phyloP scores from a whole-genome alignment of 1,140 invertebrate species.

The Rhopalosiphum maidis region DNA sequence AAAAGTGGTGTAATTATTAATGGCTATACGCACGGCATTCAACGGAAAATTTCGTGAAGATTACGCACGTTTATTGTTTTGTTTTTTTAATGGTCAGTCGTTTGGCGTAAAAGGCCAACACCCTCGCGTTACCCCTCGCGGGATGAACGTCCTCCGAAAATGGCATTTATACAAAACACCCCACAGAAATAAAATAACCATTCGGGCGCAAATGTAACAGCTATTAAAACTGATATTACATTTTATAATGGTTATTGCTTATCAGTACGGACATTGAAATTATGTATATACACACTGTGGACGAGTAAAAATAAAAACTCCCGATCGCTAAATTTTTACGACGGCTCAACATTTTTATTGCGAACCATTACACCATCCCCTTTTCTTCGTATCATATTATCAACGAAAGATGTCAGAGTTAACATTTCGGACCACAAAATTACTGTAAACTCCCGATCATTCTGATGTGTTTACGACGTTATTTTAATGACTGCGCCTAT shows the following conservation, averaged over 20 bases:
- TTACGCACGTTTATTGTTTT: neutral
- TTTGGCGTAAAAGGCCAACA: neutral
- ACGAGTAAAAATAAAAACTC: conserved; percentile 28
- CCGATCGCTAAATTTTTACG: conserved; percentile 42
- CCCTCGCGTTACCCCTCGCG: neutral
- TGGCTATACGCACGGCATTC: neutral
- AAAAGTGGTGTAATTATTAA: neutral
- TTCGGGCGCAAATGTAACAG: conserved; percentile 17
- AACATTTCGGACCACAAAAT: neutral
- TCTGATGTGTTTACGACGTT: neutral
- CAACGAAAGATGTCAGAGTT: neutral
- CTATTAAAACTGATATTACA: conserved; percentile 37
- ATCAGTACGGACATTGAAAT: conserved; percentile 40
- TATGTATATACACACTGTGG: neutral
- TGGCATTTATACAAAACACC: conserved; percentile 27
- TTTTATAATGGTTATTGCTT: conserved; percentile 53
- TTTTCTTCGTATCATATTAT: neutral
- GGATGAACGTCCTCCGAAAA: neutral
- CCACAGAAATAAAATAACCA: conserved; percentile 20
- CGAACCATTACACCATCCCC: neutral
- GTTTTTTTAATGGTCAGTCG: conserved; percentile 3
- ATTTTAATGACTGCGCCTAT: neutral
- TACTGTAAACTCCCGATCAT: neutral
- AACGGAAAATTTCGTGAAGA: neutral
- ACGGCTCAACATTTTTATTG: conserved; percentile 21